Conservation (phyloP, 1,140 invertebrate species). For the Bombus polaris region DNA sequence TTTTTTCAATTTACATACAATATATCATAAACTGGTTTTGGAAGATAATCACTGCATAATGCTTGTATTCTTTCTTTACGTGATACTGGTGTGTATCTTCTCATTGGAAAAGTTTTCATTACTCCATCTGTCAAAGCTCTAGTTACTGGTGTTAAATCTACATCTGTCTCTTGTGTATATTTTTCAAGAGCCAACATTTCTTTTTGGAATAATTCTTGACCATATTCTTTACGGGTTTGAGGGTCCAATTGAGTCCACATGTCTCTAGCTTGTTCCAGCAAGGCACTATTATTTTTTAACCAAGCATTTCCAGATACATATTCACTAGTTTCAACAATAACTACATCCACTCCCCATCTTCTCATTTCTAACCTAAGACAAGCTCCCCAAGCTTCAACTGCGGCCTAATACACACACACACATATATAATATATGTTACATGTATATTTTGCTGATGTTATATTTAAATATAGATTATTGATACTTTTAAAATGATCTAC, state of each 20-base stretch:
- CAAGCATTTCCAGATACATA: constrained; percentile 90
- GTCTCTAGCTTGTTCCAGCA: constrained; percentile 89
- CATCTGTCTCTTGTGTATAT: constrained; percentile 88
- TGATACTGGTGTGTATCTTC: constrained; percentile 90
- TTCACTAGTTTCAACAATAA: constrained; percentile 92
- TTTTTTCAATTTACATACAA: constrained; percentile 83
- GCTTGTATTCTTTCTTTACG: constrained; percentile 89
- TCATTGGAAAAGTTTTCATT: constrained; percentile 90
- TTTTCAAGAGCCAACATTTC: constrained; percentile 89
- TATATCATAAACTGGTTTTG: constrained; percentile 89
- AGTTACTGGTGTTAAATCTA: constrained; percentile 88
- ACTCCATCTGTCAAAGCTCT: constrained; percentile 88
- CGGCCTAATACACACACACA: constrained; percentile 84
- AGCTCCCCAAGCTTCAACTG: constrained; percentile 90
- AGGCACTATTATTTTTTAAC: constrained; percentile 87
- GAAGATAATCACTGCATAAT: constrained; percentile 89
- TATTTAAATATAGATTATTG: background rate
- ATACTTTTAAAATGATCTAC: constrained; percentile 70
- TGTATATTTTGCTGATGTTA: constrained; percentile 11
- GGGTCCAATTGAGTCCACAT: constrained; percentile 91
- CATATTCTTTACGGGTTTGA: constrained; percentile 89
- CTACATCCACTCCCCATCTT: constrained; percentile 88
- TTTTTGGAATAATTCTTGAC: constrained; percentile 91
- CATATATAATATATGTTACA: constrained; percentile 29
- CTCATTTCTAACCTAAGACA: constrained; percentile 92